Base-by-base conservation (phyloP, 2,888 invertebrate genomes). In the Diplazon laetatorius region DNA sequence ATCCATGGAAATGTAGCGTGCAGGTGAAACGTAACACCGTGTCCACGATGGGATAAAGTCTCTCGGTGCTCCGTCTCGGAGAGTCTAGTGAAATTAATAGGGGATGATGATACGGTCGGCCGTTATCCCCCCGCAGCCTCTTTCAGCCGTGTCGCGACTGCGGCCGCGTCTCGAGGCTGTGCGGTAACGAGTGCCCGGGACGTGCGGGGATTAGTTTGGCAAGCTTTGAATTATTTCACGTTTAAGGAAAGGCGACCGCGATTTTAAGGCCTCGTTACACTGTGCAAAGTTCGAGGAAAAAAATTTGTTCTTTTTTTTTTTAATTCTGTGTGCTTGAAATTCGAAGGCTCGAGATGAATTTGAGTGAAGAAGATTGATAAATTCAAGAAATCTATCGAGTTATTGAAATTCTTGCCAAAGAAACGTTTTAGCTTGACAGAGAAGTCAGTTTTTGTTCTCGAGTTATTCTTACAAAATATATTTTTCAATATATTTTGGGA, bases 51-150 rank as follows among this genome's bases (percentile, higher is more conserved):
- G 69, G 37, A 65, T 55, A 70, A 74, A 35, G 70, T 65, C 52
- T 50, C 46, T 18, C 44, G 60, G n/a, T 22, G 12, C 69, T 35
- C 42, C 9, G 44, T 60, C 22, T 52, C 44, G 44, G n/a, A 50
- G 44, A 65, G 44, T 46, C 70, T 52, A 55, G 70, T 39, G n/a
- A 66, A 66, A 74, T 75, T 78, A 75, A 74, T 78, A 52, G 55
- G 30, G 74, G 46, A 60, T 48, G 52, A 75, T 66, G 37, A 44
- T 55, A 74, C 37, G 52, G 66, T 48, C 18, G 25, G 52, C 39
- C 63, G 72, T 62, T 30, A 60, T 25, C 60, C 66, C n/a, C 52
- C 30, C 55, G 20, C 20, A 37, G 35, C 9, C 39, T n/a, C 1
- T 30, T 25, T 16, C 12, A 30, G 55, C 55, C 55, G 55, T 30